A percentile compares a stretch with the other conserved stretches of the same genome.
These are phyloP conservation scores for Pseudococcus jackbeardsleyi DNA, from an alignment of 2,888 invertebrate genomes.

Conservation along the genomic window DNA sequence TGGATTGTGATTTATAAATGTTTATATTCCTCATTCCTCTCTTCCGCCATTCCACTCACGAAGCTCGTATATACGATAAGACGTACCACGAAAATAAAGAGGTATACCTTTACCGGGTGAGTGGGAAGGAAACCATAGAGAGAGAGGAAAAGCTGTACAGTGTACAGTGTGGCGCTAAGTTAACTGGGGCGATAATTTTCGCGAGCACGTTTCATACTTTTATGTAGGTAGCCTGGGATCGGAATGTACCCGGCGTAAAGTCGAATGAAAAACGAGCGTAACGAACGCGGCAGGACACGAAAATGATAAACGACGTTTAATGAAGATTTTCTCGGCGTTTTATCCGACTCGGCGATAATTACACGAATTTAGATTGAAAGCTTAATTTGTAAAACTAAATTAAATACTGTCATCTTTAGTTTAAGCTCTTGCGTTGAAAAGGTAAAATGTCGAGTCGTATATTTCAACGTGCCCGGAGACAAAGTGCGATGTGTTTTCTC, in stretches of 20 bases:
- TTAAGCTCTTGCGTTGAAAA: constrained; percentile 27
- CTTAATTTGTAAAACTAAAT: constrained; percentile 47
- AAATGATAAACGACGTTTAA: constrained; percentile 44
- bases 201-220: constrained; percentile 31
- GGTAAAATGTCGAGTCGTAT: constrained; percentile 38
- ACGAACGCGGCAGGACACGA: constrained; percentile 14
- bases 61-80: neutral
- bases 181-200: constrained; percentile 29
- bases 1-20: constrained; percentile 44
- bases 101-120: neutral
- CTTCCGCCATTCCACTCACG: neutral
- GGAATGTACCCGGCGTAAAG: neutral
- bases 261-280: constrained; percentile 34
- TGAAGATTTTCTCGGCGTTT: constrained; percentile 34
- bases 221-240: neutral
- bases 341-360: constrained; percentile 38
- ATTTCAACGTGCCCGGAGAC: neutral
- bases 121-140: neutral
- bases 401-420: constrained; percentile 40
- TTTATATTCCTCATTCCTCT: neutral
- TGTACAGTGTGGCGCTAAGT: constrained; percentile 17
- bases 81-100: constrained; percentile 10
- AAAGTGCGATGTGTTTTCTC: constrained; percentile 8
- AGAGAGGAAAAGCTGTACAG: neutral
- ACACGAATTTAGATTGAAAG: constrained; percentile 47